These are phyloP conservation scores for Alca torda DNA, from an alignment of 2,797 vertebrate genomes.

Conservation along the genomic window DNA sequence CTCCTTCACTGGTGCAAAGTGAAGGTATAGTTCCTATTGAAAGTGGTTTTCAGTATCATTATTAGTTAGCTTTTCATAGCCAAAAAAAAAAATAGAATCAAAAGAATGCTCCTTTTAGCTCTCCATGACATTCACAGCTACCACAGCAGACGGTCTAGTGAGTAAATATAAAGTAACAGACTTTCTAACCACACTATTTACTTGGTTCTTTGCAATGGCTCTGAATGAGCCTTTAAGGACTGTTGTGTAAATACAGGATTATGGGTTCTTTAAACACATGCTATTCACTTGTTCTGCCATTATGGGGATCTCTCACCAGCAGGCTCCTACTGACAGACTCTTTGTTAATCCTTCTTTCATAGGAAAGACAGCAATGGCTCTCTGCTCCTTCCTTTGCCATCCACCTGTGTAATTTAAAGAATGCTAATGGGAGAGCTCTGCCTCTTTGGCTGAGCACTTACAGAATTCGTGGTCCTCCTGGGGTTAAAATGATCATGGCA, in stretches of 20 bases:
- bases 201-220: slow-evolving; percentile 65
- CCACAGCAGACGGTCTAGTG: slow-evolving; percentile 65
- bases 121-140: slow-evolving; percentile 61
- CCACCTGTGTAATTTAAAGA: neutral
- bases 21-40: slow-evolving; percentile 52
- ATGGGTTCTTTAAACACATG: slow-evolving; percentile 67
- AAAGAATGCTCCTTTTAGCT: slow-evolving; percentile 59
- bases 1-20: slow-evolving; percentile 53
- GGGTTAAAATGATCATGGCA: neutral
- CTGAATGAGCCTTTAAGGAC: slow-evolving; percentile 72
- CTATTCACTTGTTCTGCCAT: slow-evolving; percentile 65
- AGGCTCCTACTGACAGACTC: slow-evolving; percentile 37
- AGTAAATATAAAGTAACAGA: slow-evolving; percentile 73
- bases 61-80: slow-evolving; percentile 54
- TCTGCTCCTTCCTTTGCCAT: neutral
- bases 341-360: slow-evolving; percentile 30
- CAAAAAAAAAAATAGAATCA: neutral
- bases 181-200: slow-evolving; percentile 69
- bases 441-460: neutral
- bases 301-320: slow-evolving; percentile 46
- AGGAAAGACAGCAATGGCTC: neutral
- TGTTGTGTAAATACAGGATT: slow-evolving; percentile 75
- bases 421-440: neutral
- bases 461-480: neutral
- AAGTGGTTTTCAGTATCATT: slow-evolving; percentile 52